These are phyloP conservation scores for Phoenicopterus ruber DNA, from an alignment of 2,113 vertebrate genomes.

Conservation along the genomic window DNA sequence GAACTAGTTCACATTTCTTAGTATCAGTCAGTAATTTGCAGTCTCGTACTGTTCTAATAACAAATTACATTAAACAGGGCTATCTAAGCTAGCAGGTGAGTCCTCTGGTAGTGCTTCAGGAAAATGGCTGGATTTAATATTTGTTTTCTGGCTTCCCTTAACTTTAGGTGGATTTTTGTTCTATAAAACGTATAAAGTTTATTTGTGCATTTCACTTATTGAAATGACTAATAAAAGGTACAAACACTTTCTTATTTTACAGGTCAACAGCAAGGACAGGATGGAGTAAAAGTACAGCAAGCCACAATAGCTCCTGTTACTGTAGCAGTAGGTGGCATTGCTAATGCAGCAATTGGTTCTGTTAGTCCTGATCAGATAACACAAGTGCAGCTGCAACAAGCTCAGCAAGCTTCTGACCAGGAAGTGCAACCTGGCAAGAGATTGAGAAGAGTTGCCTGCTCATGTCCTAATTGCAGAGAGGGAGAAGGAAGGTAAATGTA, in stretches of 20 bases:
- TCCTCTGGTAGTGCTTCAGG: not conserved
- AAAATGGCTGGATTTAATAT: not conserved
- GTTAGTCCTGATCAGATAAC: slow-evolving; percentile 95
- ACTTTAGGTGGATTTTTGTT: not conserved
- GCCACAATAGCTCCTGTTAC: slow-evolving; percentile 90
- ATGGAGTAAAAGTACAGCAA: slow-evolving; percentile 91
- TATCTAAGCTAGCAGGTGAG: not conserved
- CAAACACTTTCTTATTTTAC: slow-evolving; percentile 5
- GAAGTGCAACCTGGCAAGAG: slow-evolving; percentile 93
- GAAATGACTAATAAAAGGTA: not conserved
- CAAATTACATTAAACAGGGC: not conserved
- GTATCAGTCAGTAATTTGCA: not conserved
- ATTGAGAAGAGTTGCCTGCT: slow-evolving; percentile 93
- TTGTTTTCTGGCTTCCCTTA: not conserved
- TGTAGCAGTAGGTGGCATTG: slow-evolving; percentile 89
- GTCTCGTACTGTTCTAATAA: not conserved
- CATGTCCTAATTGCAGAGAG: slow-evolving; percentile 97
- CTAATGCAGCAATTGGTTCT: slow-evolving; percentile 86
- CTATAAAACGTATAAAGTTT: not conserved
- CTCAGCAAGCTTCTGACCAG: slow-evolving; percentile 87
- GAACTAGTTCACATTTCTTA: not conserved
- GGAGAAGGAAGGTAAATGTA: slow-evolving; percentile 90
- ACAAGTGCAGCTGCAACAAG: slow-evolving; percentile 90
- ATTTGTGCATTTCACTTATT: not conserved
- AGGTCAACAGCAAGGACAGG: slow-evolving; percentile 96